phyloP scores from a whole-genome alignment of 2,888 invertebrate genomes.

The Litoditis marina region DNA sequence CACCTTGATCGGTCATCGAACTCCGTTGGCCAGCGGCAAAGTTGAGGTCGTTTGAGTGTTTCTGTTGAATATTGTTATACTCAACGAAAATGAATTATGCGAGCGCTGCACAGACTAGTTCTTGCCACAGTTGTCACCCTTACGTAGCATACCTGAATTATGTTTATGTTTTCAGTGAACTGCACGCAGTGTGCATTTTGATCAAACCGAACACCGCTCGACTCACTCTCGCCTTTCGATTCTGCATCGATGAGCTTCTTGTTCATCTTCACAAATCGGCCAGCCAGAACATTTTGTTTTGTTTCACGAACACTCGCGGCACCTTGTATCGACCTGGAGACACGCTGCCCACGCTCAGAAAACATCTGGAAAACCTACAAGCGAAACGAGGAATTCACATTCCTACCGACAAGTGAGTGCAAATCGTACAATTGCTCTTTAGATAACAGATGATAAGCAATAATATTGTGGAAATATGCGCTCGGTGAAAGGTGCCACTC shows the following conservation, averaged over 20 bases:
- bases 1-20: too few species aligned
- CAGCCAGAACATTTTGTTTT: conserved; percentile 44
- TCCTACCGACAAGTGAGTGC: conserved; percentile 6
- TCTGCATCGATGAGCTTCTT: conserved; percentile 45
- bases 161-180: conserved; percentile 9
- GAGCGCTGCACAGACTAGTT: too few species aligned
- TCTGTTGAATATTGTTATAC: too few species aligned
- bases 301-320: conserved; percentile 41
- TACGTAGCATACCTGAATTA: too few species aligned
- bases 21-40: too few species aligned
- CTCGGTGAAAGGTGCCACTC: too few species aligned
- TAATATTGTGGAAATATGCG: too few species aligned
- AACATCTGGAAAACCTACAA: conserved; percentile 7
- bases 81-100: too few species aligned
- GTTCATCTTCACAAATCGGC: conserved; percentile 40
- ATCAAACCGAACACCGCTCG: conserved; percentile 34
- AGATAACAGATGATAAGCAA: too few species aligned
- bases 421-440: too few species aligned
- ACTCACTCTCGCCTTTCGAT: conserved; percentile 32
- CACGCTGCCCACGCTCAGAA: conserved; percentile 7
- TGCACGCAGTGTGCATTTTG: conserved; percentile 37
- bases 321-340: conserved; percentile 23
- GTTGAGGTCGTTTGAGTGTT: too few species aligned
- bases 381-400: conserved; percentile 6
- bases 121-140: too few species aligned